Evolutionary conservation across 2,113 vertebrate genomes (phyloP), one percentile per base, ranked within the genome.

Genomic region (Cololabis saira): DNA sequence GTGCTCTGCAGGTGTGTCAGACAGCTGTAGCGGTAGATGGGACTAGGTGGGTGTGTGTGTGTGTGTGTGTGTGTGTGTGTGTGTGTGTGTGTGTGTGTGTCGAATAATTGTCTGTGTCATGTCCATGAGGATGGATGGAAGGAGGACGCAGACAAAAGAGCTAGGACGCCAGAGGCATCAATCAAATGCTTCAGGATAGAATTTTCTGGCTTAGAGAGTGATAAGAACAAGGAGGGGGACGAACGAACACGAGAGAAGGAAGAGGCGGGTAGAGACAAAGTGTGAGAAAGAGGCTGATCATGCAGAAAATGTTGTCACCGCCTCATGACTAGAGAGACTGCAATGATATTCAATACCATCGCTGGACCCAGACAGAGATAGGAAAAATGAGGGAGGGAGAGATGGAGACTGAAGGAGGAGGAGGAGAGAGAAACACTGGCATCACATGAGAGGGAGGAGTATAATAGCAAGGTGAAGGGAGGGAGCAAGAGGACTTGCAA

Each of bases 381-480:
- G 51, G 33, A 11, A 64, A 21, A 82, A 61, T 1, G 17, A 60
- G 60, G 33, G 41, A 75, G 49, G 24, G 65, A 51, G 56, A 50
- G 66, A 58, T 50, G 71, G 58, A 50, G 53, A 54, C 49, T 52
- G 70, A n/a, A n/a, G n/a, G 51, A 41, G 55, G 53, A 74, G 61
- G 41, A 11, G 16, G 47, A 60, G 65, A 56, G 60, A 51, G 43
- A 41, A 21, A 70, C 69, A 71, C 65, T 73, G 72, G 51, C 80
- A 78, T 87, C 81, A 81, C 77, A 80, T 68, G 79, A 83, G 82
- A 87, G 76, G 76, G 71, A 88, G 81, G 81, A 56, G 78, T 76
- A 80, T 74, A 80, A 74, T 63, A 71, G 82, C 76, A 89, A 91
- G 86, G 87, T 88, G 65, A 88, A 67, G 84, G 81, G 84, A 88